A percentile compares a stretch with the other conserved stretches of the same genome.
Evolutionary conservation across 2,797 vertebrate species (phyloP).

Genomic region (Gila robusta): DNA sequence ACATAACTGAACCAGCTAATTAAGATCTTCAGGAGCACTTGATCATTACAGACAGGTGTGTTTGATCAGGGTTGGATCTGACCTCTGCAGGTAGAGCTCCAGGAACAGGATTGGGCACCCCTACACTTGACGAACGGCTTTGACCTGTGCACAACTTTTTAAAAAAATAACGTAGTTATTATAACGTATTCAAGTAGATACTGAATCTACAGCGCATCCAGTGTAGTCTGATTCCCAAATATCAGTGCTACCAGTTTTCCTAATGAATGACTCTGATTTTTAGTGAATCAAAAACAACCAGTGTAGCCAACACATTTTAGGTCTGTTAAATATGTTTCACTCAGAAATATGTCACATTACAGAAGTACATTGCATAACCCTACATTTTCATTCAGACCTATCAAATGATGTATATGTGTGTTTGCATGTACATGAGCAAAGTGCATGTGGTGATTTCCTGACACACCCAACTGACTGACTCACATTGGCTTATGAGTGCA

Average conservation of each 20-base stretch:
- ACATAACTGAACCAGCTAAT: too few relatives aligned
- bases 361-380: not conserved
- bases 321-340: not conserved
- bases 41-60: not conserved
- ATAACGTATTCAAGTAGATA: not conserved
- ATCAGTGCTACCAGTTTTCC: not conserved
- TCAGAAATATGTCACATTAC: not conserved
- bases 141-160: not conserved
- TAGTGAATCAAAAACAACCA: not conserved
- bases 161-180: too few relatives aligned
- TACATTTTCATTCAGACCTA: not conserved
- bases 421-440: conserved; percentile 41
- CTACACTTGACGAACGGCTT: not conserved
- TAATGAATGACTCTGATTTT: not conserved
- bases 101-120: not conserved
- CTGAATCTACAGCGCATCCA: not conserved
- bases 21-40: too few relatives aligned
- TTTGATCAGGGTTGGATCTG: not conserved
- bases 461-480: conserved; percentile 57
- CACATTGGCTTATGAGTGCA: conserved; percentile 43
- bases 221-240: not conserved
- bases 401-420: conserved; percentile 32
- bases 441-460: conserved; percentile 38
- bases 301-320: not conserved
- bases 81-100: not conserved